Base-by-base conservation (phyloP, 2,113 vertebrate species). In the Ciconia maguari region DNA sequence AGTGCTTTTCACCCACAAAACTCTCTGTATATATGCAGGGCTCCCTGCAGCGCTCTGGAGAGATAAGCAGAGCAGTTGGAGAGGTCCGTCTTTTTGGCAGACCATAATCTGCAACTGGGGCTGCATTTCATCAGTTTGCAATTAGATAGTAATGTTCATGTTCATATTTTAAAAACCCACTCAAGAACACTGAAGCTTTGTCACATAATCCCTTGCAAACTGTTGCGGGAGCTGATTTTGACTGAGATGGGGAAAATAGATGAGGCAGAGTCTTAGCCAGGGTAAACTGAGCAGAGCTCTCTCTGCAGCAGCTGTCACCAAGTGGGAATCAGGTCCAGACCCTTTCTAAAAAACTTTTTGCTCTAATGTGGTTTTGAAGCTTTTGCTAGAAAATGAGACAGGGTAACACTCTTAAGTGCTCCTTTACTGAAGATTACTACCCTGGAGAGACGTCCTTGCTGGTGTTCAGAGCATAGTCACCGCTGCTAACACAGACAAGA, bases 1-100 rank as follows among this genome's bases (percentile, higher is more conserved):
- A 26, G 32, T 0, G 1, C 7, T 79, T 77, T 48, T 55, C 71
- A 54, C 12, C 61, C 49, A 30, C n/a, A 29, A 52, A 79, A 41
- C 15, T 82, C 32, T 7, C 11, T 22, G 11, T 3, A 2, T 4
- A 13, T 13, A 8, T 6, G 7, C 0, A 2, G 15, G 25, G 18
- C 1, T 85, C 41, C 41, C 85, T 79, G 48, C 6, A 51, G 41
- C 0, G 2, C 36, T 38, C 34, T 78, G 61, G 38, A 64, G 36
- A 74, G 9, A 11, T 34, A 58, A 48, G n/a, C 13, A 51, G 75
- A 42, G 15, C 2, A 3, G 8, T 13, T 18, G 46, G 9, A 64
- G 22, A 66, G 13, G 16, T 60, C 46, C 8, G 11, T 12, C 13
- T 54, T 70, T 77, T 54, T 18, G 17, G 32, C 8, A 75, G 11